Conservation (phyloP, 1,140 invertebrate species). For the Pseudomyrmex sp. region DNA sequence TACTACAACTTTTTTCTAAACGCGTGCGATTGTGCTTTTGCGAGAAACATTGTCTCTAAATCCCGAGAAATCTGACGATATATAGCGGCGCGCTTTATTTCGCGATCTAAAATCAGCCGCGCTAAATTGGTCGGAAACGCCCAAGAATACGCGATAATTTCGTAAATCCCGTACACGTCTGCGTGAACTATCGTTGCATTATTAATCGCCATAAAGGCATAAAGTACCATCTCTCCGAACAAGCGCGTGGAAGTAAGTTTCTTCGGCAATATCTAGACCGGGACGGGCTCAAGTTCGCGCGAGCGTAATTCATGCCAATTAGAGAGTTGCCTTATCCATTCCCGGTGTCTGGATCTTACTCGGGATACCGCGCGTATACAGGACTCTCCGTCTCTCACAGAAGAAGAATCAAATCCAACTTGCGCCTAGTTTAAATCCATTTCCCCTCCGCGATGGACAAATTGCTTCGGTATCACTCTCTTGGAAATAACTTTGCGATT, state of each 20-base stretch:
- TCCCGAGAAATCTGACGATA: no score
- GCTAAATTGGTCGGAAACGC: constrained; percentile 42
- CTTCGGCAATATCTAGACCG: constrained; percentile 23
- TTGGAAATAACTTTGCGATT: constrained; percentile 43
- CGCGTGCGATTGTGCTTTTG: background rate
- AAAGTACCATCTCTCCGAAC: constrained; percentile 24
- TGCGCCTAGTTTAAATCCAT: constrained; percentile 30
- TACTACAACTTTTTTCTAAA: background rate
- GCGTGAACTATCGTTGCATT: constrained; percentile 34
- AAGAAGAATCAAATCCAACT: constrained; percentile 43
- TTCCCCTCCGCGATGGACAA: constrained; percentile 39
- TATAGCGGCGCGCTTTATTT: constrained; percentile 6
- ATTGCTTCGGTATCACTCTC: constrained; percentile 39
- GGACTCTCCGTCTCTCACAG: background rate
- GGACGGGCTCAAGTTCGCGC: constrained; percentile 26
- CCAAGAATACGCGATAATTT: constrained; percentile 31
- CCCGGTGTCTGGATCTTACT: constrained; percentile 33
- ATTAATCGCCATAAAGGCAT: constrained; percentile 32
- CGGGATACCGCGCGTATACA: constrained; percentile 8
- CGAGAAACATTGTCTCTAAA: no score
- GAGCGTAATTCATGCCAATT: constrained; percentile 59
- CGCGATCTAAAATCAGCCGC: background rate
- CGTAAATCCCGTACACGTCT: constrained; percentile 49
- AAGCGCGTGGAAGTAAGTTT: constrained; percentile 18
- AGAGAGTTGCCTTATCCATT: constrained; percentile 55